Base-by-base conservation (phyloP, 1,140 invertebrate genomes). In the Nephila pilipes region DNA sequence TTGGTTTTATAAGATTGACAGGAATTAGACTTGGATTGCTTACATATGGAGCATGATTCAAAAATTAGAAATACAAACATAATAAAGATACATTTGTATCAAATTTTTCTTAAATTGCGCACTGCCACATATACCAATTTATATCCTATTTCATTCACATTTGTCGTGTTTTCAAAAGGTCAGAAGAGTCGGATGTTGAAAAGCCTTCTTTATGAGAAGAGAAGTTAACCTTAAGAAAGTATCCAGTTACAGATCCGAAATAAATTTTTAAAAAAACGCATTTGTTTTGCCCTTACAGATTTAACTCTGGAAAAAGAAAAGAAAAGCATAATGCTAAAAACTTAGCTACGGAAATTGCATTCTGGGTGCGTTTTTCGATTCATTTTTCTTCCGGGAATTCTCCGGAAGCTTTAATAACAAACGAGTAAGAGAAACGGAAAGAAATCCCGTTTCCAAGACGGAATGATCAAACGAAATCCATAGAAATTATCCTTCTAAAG, bases 321-420 rank as follows among this genome's bases (percentile, higher is more conserved):
- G 25, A 75, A 75, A 75, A 75, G 18, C 16, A 16, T 36, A 75
- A 36, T 75, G 69, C 69, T 75, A 75, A 75, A 75, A 75, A 75
- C 69, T 75, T 36, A 75, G 69, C 29, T 75, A 29, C 69, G 69
- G 69, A 75, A 75, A 75, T 75, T 75, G 69, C 69, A 75, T 75
- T 75, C 69, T 32, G 69, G 29, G 69, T 75, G 69, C 69, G 36
- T 75, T 75, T 75, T 75, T 75, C 69, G 29, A 75, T 75, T 75
- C 69, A 75, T 75, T 75, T 75, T 75, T 75, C 69, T 75, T 75
- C 69, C 14, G 69, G 32, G 69, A 75, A 75, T 75, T 36, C 69
- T 75, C 69, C 69, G 69, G 69, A 75, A 75, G 69, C 69, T 75
- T 75, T 75, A 75, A 75, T 75, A 75, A 75, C 69, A 75, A 75